Percentiles rank a stretch among this genome's conserved stretches.
Evolutionary conservation across 2,113 vertebrate species (phyloP).

Genomic region (Pomatorhinus ruficollis): DNA sequence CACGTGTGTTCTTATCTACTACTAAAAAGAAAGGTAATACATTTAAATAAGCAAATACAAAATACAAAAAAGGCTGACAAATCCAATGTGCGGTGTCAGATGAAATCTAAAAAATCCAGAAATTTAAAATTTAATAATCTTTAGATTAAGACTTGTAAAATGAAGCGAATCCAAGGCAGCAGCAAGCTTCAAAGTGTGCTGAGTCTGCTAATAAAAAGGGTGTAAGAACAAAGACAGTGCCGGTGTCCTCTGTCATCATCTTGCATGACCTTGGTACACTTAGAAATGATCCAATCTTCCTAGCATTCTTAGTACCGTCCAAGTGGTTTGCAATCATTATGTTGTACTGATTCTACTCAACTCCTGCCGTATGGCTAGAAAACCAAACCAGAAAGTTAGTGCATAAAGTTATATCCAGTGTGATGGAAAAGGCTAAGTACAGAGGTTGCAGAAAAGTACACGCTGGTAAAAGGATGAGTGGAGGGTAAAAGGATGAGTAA

Average conservation of each 20-base stretch:
- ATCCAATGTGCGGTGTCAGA: conserved; percentile 87
- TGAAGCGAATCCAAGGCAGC: conserved; percentile 80
- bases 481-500: conserved; percentile 46
- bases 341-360: conserved; percentile 93
- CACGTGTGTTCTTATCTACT: conserved; percentile 73
- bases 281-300: conserved; percentile 70
- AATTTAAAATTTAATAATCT: conserved; percentile 79
- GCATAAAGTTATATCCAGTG: neutral
- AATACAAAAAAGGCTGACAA: conserved; percentile 91
- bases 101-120: conserved; percentile 89
- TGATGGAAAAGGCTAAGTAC: neutral
- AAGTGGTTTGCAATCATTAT: conserved; percentile 74
- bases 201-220: conserved; percentile 88
- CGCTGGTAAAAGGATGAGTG: conserved; percentile 30
- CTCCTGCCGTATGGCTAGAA: conserved; percentile 95
- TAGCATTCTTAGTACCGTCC: conserved; percentile 60
- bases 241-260: conserved; percentile 69
- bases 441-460: neutral
- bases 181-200: conserved; percentile 88
- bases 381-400: conserved; percentile 49
- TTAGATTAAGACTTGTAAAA: conserved; percentile 82
- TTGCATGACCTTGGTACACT: conserved; percentile 67
- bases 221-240: conserved; percentile 79
- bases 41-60: conserved; percentile 89
- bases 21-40: conserved; percentile 80